Conservation (phyloP, 2,113 vertebrate genomes). For the Clarias macrocephalus region DNA sequence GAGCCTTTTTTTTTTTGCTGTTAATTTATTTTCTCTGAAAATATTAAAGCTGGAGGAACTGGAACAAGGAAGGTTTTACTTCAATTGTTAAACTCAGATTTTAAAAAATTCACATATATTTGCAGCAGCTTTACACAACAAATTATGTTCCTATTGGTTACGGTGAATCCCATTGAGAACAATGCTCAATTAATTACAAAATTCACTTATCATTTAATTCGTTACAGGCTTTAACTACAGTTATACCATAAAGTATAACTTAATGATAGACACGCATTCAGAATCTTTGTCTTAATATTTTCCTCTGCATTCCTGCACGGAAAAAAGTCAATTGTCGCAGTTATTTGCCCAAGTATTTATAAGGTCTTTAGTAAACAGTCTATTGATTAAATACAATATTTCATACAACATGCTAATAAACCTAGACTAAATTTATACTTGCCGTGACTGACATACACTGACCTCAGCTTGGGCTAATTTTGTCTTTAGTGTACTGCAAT, state of each 20-base stretch:
- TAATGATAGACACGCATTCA: not conserved
- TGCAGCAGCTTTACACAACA: not conserved
- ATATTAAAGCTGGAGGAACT: not conserved
- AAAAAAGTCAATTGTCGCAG: not conserved
- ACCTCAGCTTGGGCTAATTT: conserved; percentile 5
- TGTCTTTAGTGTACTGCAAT: conserved; percentile 67
- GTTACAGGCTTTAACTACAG: conserved; percentile 1
- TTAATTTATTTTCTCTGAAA: not conserved
- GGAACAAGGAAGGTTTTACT: no score
- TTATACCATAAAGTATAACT: not conserved
- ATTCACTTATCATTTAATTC: conserved; percentile 18
- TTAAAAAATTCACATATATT: not conserved
- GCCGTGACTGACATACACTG: conserved; percentile 44
- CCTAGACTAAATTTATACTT: not conserved
- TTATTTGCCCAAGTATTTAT: not conserved
- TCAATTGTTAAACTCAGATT: not conserved
- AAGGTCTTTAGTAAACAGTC: not conserved
- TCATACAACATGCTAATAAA: not conserved
- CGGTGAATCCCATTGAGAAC: not conserved
- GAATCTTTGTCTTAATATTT: not conserved
- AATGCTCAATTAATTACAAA: not conserved
- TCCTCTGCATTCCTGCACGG: not conserved
- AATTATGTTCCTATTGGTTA: not conserved
- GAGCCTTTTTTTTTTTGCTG: not conserved
- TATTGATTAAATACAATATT: not conserved